Percentiles rank a stretch among this genome's conserved stretches.
Evolutionary conservation across 2,113 vertebrate genomes (phyloP).

Genomic region (Osmerus mordax): DNA sequence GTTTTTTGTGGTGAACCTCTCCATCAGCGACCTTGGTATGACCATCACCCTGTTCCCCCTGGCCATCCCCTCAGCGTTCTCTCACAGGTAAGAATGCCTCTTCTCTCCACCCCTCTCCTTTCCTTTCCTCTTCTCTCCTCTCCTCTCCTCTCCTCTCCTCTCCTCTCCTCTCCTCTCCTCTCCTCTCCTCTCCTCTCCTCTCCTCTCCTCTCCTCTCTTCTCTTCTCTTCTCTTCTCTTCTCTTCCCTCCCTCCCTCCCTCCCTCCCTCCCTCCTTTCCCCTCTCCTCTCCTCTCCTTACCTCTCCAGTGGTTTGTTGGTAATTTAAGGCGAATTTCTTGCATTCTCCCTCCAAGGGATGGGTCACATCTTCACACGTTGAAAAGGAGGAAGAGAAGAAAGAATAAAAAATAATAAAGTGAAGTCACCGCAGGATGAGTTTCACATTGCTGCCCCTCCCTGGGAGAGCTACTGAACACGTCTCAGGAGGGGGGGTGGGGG

Average conservation of each 20-base stretch:
- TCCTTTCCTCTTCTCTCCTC: neutral
- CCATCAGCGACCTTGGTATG: constrained; percentile 84
- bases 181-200: neutral
- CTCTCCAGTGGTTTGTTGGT: too few species aligned
- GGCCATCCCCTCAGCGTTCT: constrained; percentile 76
- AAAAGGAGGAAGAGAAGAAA: too few species aligned
- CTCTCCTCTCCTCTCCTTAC: neutral
- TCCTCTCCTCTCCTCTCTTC: neutral
- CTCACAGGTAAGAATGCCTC: constrained; percentile 73
- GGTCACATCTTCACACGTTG: too few species aligned
- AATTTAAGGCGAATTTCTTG: too few species aligned
- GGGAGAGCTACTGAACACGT: too few species aligned
- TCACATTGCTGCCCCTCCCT: too few species aligned
- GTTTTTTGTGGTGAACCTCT: constrained; percentile 82
- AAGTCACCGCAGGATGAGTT: too few species aligned
- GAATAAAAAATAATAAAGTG: too few species aligned
- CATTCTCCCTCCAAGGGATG: too few species aligned
- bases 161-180: neutral
- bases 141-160: neutral
- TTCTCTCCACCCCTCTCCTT: neutral
- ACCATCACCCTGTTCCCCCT: constrained; percentile 77
- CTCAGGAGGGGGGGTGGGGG: too few species aligned
- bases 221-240: neutral
- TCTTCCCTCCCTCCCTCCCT: neutral
- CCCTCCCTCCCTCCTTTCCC: neutral